Evolutionary conservation across 2,113 vertebrate species (phyloP).

Genomic region (Lonchura striata): DNA sequence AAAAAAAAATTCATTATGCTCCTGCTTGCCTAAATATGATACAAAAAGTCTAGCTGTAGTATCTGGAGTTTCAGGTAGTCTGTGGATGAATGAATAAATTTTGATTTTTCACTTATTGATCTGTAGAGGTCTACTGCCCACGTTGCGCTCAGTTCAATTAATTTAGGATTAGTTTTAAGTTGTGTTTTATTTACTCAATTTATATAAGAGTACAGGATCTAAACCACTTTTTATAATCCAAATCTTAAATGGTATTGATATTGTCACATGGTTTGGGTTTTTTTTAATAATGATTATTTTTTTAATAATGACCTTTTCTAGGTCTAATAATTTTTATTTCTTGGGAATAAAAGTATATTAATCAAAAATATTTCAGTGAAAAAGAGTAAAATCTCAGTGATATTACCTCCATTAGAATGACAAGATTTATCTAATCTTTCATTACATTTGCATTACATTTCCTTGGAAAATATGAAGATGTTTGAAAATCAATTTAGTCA

Average conservation of each 20-base stretch:
- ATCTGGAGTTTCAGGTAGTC: not conserved
- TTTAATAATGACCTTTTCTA: not conserved
- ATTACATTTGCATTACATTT: not conserved
- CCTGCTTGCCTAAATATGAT: not conserved
- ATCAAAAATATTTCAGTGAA: not conserved
- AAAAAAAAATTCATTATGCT: not conserved
- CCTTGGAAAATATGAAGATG: not conserved
- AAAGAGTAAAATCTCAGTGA: not conserved
- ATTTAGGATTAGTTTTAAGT: not conserved
- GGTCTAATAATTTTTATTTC: not conserved
- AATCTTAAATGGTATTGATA: not conserved
- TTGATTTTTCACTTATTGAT: not conserved
- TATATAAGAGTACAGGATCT: not conserved
- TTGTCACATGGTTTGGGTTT: fast-evolving
- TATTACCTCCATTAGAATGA: not conserved
- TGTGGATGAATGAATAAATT: not conserved
- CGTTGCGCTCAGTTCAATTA: not conserved
- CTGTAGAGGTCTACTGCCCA: not conserved
- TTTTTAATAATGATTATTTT: no score
- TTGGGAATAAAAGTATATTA: not conserved
- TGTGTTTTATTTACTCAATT: not conserved
- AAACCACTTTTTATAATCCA: not conserved
- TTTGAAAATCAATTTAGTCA: not conserved
- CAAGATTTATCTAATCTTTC: not conserved
- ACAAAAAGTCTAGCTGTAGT: not conserved